Evolutionary conservation across 2,888 invertebrate genomes (phyloP).

Genomic region (Limnephilus rhombicus): DNA sequence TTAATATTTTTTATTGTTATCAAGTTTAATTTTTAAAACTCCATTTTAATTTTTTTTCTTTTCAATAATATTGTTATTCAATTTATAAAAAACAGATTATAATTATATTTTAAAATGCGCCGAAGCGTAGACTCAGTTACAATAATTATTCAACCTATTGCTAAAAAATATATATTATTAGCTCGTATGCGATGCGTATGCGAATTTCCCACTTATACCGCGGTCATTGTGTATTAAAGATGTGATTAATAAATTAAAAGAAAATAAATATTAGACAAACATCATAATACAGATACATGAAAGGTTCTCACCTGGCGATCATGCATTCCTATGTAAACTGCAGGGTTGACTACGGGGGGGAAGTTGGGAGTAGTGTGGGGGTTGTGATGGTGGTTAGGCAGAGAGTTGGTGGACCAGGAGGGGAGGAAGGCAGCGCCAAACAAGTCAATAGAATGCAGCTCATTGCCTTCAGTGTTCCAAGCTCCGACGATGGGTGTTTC

Average conservation of each 20-base stretch:
- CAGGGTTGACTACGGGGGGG: constrained; percentile 76
- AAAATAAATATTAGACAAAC: not conserved
- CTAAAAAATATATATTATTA: no score
- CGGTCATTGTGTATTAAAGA: not conserved
- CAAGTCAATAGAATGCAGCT: constrained; percentile 84
- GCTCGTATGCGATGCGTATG: no score
- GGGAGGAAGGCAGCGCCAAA: constrained; percentile 78
- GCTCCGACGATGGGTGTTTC: constrained; percentile 91
- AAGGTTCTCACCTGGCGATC: constrained; percentile 82
- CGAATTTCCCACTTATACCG: no score
- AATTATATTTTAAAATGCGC: no score
- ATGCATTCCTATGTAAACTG: constrained; percentile 91
- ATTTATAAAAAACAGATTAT: no score
- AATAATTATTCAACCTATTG: no score
- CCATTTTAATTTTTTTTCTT: no score
- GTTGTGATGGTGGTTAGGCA: constrained; percentile 71
- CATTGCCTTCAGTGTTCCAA: constrained; percentile 87
- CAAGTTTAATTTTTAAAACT: no score
- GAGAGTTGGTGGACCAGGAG: constrained; percentile 70
- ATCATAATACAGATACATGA: constrained; percentile 68
- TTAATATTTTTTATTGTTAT: no score
- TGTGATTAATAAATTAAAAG: not conserved
- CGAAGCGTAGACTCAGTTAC: no score
- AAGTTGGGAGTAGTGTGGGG: constrained; percentile 68
- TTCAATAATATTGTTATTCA: no score